Evolutionary conservation across 2,797 vertebrate genomes (phyloP).

Genomic region (Lophotriccus pileatus): DNA sequence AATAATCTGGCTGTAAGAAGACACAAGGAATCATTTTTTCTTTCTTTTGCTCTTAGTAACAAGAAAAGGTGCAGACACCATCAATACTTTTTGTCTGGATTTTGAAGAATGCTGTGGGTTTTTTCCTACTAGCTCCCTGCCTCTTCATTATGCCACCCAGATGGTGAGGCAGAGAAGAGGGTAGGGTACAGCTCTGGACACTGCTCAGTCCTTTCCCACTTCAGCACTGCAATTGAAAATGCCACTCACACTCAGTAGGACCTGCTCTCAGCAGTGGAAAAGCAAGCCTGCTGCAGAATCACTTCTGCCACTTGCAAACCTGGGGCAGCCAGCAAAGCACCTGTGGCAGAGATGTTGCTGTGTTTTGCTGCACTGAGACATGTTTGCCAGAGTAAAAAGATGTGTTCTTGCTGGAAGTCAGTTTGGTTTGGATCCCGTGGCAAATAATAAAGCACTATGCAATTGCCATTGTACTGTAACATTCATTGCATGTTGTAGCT

Average conservation of each 20-base stretch:
- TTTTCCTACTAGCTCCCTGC: not conserved
- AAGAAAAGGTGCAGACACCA: not conserved
- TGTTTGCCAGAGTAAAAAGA: fast-evolving
- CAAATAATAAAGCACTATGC: fast-evolving
- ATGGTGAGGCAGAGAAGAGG: not conserved
- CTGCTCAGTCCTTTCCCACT: not conserved
- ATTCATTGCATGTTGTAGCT: not conserved
- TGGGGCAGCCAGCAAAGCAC: not conserved
- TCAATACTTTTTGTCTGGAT: not conserved
- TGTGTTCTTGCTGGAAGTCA: not conserved
- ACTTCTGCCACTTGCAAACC: not conserved
- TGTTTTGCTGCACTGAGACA: not conserved
- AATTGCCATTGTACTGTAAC: not conserved
- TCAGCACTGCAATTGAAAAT: not conserved
- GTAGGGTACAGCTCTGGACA: not conserved
- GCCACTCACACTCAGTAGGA: not conserved
- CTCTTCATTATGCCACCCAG: not conserved
- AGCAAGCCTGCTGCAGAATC: not conserved
- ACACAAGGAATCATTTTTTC: not conserved
- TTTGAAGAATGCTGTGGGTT: not conserved
- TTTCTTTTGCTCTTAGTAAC: not conserved
- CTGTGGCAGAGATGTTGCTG: not conserved
- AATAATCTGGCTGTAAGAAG: not conserved
- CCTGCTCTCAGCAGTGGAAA: not conserved
- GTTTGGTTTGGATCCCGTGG: not conserved